Base-by-base conservation (phyloP, 1,140 invertebrate genomes). In the Dreissena polymorpha region DNA sequence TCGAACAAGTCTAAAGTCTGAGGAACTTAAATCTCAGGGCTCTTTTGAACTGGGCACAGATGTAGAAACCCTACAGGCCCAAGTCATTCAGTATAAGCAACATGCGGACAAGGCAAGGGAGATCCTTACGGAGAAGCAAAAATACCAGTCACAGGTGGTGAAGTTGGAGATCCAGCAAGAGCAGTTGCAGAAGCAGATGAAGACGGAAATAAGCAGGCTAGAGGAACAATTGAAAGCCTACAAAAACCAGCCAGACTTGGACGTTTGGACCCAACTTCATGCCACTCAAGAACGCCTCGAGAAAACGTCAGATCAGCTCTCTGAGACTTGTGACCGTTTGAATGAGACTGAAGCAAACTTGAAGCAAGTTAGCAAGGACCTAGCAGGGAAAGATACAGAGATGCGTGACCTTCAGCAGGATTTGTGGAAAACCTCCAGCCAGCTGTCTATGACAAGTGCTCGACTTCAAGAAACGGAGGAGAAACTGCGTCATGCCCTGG, bases 381-480 rank as follows among this genome's bases (percentile, higher is more conserved):
- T 75, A 12, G 25, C 69, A 0, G 5, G 53, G 18, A 50, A 50
- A 27, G 70, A 81, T 21, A 50, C 16, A 50, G 78, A 81, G 49
- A 63, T 81, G 78, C 51, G 67, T 39, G 64, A 75, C 12, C 51
- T 75, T 21, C 80, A 83, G 39, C 71, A 83, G 49, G 80, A 83
- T 0, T 55, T 83, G 60, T 74, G 80, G 72, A 83, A 75, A 27
- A 83, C 80, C 14, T 74, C 79, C 0, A 70, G 74, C 23, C 69
- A 86, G 64, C 13, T 86, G 69, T 79, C 80, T 10, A 76, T 73
- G 57, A 67, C 63, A 53, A 85, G 71, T 70, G 84, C 63, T 51
- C 86, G 64, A 16, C 69, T 71, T 60, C 86, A 83, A 67, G 75
- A 89, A 50, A 82, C 71, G 0, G 85, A 86, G n/a, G 82, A 88